Evolutionary conservation across 2,113 vertebrate species (phyloP).

Genomic region (Sylvilagus bachmani): DNA sequence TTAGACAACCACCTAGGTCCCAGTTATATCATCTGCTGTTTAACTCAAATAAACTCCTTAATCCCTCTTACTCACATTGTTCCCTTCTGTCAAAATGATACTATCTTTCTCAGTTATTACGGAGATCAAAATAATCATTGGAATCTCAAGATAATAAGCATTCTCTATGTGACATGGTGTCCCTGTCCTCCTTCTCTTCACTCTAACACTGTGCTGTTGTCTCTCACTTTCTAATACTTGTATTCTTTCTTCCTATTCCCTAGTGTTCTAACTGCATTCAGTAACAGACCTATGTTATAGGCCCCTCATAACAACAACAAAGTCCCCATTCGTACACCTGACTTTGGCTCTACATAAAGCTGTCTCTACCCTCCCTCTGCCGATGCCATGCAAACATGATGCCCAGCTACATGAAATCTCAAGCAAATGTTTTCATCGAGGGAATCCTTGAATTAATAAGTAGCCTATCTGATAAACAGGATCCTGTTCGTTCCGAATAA

Average conservation of each 20-base stretch:
- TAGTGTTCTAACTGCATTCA: background rate
- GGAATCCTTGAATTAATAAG: background rate
- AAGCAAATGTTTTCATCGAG: slow-evolving; percentile 14
- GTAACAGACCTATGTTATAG: background rate
- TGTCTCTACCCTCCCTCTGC: background rate
- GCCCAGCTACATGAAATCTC: slow-evolving; percentile 32
- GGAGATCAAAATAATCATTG: background rate
- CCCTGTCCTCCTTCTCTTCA: background rate
- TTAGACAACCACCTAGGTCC: background rate
- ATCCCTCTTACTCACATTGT: background rate
- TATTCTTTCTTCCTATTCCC: background rate
- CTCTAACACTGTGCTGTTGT: background rate
- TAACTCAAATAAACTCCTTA: background rate
- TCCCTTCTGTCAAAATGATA: background rate
- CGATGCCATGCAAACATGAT: background rate
- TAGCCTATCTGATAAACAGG: background rate
- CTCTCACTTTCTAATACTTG: background rate
- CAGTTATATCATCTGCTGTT: background rate
- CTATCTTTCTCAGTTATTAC: background rate
- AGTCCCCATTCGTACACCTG: background rate
- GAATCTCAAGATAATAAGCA: background rate
- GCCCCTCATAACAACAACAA: background rate
- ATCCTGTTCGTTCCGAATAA: background rate
- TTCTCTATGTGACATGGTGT: background rate
- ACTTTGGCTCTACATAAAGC: background rate